A percentile compares a stretch with the other conserved stretches of the same genome.
phyloP scores from a whole-genome alignment of 2,888 invertebrate species.

The Balanococcus diminutus region DNA sequence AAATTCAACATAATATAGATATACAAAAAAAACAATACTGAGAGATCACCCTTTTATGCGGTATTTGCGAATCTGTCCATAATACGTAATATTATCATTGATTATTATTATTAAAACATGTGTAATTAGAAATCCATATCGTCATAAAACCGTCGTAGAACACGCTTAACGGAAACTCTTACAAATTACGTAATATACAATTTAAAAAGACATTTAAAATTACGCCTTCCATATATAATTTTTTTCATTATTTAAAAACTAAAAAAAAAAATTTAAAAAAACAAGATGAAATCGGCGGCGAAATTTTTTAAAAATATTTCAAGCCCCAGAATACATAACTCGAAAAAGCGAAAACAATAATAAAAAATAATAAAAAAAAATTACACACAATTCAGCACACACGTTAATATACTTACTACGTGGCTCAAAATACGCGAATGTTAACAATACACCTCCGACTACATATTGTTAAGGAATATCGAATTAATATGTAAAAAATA shows the following conservation, averaged over 20 bases:
- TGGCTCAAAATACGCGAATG: slow-evolving; percentile 14
- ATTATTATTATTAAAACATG: neutral
- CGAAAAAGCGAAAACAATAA: slow-evolving; percentile 22
- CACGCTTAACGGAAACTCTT: slow-evolving; percentile 8
- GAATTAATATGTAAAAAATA: neutral
- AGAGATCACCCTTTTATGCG: neutral
- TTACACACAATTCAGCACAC: neutral
- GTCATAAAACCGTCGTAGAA: slow-evolving; percentile 19
- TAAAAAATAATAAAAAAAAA: too few species aligned
- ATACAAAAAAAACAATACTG: neutral
- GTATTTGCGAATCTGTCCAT: neutral
- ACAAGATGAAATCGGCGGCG: neutral
- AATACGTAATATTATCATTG: neutral
- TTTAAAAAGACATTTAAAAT: slow-evolving; percentile 33
- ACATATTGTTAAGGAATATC: neutral
- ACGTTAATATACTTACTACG: neutral
- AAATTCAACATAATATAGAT: neutral
- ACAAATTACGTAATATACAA: slow-evolving; percentile 31
- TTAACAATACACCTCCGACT: neutral
- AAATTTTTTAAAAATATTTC: slow-evolving; percentile 8
- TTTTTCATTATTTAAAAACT: slow-evolving; percentile 13
- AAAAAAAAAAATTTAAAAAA: neutral
- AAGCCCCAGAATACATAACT: slow-evolving; percentile 5
- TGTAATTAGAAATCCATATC: neutral
- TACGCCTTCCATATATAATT: neutral